phyloP scores from a whole-genome alignment of 35 echinoderm and acorn worm genomes.

The Strongylocentrotus purpuratus region DNA sequence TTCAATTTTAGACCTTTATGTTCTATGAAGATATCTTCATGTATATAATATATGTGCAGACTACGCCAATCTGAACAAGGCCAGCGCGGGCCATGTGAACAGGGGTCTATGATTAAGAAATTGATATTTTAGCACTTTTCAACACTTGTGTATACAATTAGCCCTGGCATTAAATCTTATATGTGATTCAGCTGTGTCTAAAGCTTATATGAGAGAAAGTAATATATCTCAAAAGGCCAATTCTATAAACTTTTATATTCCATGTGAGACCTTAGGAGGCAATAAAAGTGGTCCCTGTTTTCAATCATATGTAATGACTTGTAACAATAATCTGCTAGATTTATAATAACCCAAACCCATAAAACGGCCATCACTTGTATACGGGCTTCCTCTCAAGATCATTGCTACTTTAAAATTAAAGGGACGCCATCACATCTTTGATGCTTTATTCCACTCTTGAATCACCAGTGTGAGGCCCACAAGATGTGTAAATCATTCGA shows the following conservation, averaged over 20 bases:
- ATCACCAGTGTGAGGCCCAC: background rate
- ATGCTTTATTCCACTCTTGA: background rate
- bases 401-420: no score
- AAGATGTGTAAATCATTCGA: background rate
- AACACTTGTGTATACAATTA: background rate
- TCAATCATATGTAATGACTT: conserved; percentile 6
- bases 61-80: no score
- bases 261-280: background rate
- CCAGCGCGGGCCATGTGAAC: no score
- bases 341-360: background rate
- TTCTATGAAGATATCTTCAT: no score
- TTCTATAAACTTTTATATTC: background rate
- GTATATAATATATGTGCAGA: no score
- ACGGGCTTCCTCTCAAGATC: background rate
- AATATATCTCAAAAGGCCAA: background rate
- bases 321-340: background rate
- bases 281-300: conserved; percentile 7
- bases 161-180: background rate
- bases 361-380: background rate
- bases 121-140: background rate
- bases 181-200: background rate
- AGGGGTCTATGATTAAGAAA: background rate
- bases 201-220: background rate
- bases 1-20: no score
- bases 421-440: no score